Conservation (phyloP, 1,140 invertebrate species). For the Habropoda laboriosa region DNA sequence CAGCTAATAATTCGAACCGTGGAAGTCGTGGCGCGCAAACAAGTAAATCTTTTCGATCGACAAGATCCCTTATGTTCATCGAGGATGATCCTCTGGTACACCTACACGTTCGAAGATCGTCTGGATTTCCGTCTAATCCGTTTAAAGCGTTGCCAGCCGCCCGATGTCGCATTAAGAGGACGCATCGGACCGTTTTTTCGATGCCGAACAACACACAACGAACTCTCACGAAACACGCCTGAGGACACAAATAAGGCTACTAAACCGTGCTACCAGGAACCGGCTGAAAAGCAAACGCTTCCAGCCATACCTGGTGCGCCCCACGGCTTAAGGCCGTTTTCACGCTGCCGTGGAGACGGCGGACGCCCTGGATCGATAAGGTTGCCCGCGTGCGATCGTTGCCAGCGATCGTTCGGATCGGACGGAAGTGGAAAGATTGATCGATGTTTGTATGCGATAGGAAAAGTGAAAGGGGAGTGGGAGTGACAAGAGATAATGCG, state of each 20-base stretch:
- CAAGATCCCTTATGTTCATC: slow-evolving; percentile 19
- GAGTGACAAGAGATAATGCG: background rate
- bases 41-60: slow-evolving; percentile 35
- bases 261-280: slow-evolving; percentile 29
- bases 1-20: too few species aligned
- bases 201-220: slow-evolving; percentile 14
- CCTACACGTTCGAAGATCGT: slow-evolving; percentile 37
- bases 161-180: slow-evolving; percentile 16
- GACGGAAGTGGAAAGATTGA: background rate
- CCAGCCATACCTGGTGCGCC: background rate
- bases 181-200: slow-evolving; percentile 20
- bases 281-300: background rate
- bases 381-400: background rate
- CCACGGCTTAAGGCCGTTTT: background rate
- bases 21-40: background rate
- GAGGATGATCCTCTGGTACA: slow-evolving; percentile 24
- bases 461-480: background rate
- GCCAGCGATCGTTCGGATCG: background rate
- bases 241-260: slow-evolving; percentile 27
- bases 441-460: slow-evolving; percentile 4
- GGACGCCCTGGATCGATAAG: background rate
- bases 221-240: background rate
- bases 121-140: slow-evolving; percentile 56
- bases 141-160: slow-evolving; percentile 45
- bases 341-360: background rate